phyloP scores from a whole-genome alignment of 2,113 vertebrate genomes.

The Vombatus ursinus region DNA sequence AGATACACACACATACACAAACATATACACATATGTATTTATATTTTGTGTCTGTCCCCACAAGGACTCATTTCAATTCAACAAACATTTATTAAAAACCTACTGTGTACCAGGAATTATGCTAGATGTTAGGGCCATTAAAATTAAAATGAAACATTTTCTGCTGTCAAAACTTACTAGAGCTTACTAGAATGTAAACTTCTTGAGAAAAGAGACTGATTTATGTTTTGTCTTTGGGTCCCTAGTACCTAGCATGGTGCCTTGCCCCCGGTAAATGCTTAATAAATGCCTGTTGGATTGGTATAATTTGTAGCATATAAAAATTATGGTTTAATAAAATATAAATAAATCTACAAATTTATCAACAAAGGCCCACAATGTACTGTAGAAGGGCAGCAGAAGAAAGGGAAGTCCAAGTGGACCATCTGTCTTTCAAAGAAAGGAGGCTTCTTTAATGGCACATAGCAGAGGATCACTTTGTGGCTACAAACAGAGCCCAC shows the following conservation, averaged over 20 bases:
- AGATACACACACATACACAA: background rate
- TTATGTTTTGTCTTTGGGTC: background rate
- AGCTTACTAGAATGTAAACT: background rate
- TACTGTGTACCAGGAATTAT: background rate
- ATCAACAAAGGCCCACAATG: background rate
- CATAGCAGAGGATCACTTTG: constrained; percentile 23
- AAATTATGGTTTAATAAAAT: background rate
- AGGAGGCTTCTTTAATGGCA: constrained; percentile 48
- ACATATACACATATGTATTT: background rate
- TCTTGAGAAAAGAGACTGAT: background rate
- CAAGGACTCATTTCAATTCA: background rate
- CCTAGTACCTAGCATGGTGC: background rate
- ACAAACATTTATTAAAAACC: background rate
- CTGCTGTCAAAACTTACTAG: background rate
- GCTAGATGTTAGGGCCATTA: background rate
- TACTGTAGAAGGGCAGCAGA: background rate
- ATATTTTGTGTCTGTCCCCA: background rate
- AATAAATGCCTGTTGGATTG: background rate
- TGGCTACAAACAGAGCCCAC: constrained; percentile 45
- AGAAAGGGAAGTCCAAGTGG: constrained; percentile 39
- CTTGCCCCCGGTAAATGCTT: background rate
- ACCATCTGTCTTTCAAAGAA: constrained; percentile 62
- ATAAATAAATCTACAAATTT: background rate
- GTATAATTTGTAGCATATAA: background rate
- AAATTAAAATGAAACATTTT: background rate